A percentile compares a stretch with the other conserved stretches of the same genome.
Conservation (phyloP, 2,797 vertebrate genomes). For the Limosa lapponica region DNA sequence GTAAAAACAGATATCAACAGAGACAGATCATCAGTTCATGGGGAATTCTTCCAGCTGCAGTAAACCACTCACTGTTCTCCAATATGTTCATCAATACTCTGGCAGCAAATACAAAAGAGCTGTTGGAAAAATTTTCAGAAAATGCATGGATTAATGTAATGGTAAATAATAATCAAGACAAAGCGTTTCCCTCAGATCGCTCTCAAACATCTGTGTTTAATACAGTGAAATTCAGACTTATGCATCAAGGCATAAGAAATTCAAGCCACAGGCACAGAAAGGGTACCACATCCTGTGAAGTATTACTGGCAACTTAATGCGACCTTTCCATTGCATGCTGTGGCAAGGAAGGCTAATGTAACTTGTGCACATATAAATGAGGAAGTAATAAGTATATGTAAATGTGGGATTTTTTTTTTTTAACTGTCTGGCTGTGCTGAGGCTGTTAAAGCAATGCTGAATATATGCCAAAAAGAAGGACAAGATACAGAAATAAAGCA, state of each 20-base stretch:
- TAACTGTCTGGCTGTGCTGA: background rate
- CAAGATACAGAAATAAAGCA: background rate
- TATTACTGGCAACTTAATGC: background rate
- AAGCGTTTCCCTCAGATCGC: background rate
- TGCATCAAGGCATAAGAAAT: background rate
- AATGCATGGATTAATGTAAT: background rate
- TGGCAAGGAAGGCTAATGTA: background rate
- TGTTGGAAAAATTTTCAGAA: background rate
- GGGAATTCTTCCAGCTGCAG: background rate
- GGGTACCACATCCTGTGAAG: background rate
- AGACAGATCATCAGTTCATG: background rate
- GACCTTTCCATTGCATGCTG: background rate
- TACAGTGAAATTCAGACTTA: background rate
- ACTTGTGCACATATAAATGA: background rate
- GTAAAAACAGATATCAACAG: background rate
- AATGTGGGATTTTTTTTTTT: conserved; percentile 5
- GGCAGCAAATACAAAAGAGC: background rate
- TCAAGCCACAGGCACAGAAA: background rate
- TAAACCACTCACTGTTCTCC: background rate
- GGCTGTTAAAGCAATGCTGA: background rate
- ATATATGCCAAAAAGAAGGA: background rate
- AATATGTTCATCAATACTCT: background rate
- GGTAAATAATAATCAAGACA: background rate
- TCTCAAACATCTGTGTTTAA: background rate
- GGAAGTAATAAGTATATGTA: background rate